Evolutionary conservation across 2,113 vertebrate species (phyloP), one percentile per base, ranked within the genome.

Genomic region (Cheirogaleus medius): DNA sequence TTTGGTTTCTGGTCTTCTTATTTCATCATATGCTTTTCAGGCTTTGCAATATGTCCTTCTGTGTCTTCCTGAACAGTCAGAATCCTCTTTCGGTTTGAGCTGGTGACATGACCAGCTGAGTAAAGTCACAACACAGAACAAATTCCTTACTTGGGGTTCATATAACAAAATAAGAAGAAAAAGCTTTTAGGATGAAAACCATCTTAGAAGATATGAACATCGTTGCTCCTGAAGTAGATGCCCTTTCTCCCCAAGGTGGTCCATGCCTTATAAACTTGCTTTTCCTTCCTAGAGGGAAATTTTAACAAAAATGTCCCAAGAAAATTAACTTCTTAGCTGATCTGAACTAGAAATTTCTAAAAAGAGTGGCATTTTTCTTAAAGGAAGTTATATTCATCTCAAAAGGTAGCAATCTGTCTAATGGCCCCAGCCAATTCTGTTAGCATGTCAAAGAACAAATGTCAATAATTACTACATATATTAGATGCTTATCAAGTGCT

Each of bases 1-100:
- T 88, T 94, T 86, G 6, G n/a, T 96, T 95, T 97, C 58, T 74
- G 18, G 3, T 88, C 32, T 92, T n/a, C 6, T 21, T 93, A 60
- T 88, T 71, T 81, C 85, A 58, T 88, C 15, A 39, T 44, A 29
- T 74, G 42, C 71, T n/a, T 64, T 95, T 83, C 15, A 47, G n/a
- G 76, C 34, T 90, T 21, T 73, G 29, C 27, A 92, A 25, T 39
- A 39, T 11, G 23, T 92, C 34, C 21, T 83, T 76, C 34, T 76
- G n/a, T 13, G 20, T 14, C 92, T 95, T 66, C 15, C 56, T 92
- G 71, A 87, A 47, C 21, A 81, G 4, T 71, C 47, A 76, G 27
- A 90, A 85, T 69, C 17, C 12, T 10, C 9, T 13, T 52, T 87
- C 44, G 42, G 5, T 86, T 77, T 92, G 49, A 94, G 44, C 66